Conservation (phyloP, 1,140 invertebrate genomes). For the Trichonephila clavata region DNA sequence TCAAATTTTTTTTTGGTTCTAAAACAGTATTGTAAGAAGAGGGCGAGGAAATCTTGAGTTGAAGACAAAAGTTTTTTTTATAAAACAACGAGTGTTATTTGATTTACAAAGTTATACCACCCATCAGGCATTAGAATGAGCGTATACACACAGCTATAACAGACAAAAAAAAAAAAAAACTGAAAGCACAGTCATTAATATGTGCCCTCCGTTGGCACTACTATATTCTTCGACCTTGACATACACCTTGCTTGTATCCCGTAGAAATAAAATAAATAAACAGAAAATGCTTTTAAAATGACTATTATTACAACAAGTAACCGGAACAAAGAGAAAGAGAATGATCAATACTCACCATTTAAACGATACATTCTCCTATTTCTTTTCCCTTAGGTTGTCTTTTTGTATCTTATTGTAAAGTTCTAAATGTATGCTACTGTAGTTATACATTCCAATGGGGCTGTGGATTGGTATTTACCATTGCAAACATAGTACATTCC, state of each 20-base stretch:
- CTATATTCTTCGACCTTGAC: neutral
- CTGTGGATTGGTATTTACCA: too few species aligned
- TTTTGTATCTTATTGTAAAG: neutral
- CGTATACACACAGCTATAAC: neutral
- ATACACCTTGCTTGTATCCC: neutral
- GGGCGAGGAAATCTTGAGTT: neutral
- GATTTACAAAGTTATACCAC: neutral
- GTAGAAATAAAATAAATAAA: neutral
- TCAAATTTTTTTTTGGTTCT: too few species aligned
- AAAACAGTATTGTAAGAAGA: neutral
- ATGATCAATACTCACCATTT: neutral
- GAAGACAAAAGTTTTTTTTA: neutral
- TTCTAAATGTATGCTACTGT: too few species aligned
- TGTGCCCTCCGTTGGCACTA: neutral
- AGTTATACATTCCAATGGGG: too few species aligned
- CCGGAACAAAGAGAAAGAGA: neutral
- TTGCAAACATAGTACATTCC: too few species aligned
- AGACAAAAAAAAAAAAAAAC: neutral
- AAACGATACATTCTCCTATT: neutral
- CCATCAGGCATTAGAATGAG: neutral
- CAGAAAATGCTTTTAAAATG: too few species aligned
- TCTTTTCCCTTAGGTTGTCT: neutral
- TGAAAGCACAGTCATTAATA: neutral
- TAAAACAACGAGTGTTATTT: neutral
- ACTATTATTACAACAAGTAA: neutral